These are phyloP conservation scores for Steromphala cineraria DNA, from an alignment of 2,888 invertebrate genomes.

Conservation along the genomic window DNA sequence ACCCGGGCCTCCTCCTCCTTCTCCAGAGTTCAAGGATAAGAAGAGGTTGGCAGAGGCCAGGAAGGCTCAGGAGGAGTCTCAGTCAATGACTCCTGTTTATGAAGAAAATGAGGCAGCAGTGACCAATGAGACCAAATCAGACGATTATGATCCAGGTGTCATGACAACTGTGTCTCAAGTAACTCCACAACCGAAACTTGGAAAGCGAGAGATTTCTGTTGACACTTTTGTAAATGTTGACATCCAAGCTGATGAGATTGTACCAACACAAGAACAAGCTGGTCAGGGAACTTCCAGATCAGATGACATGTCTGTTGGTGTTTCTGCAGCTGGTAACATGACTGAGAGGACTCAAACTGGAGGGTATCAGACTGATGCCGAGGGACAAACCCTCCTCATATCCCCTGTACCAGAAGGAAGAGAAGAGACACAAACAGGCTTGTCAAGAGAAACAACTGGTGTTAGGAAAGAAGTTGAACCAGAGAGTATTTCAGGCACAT, in stretches of 20 bases:
- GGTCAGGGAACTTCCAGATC: constrained; percentile 53
- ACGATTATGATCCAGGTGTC: constrained; percentile 38
- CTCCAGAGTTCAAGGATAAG: constrained; percentile 60
- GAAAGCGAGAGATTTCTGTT: constrained; percentile 41
- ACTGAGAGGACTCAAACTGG: constrained; percentile 13
- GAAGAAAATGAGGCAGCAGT: constrained; percentile 49
- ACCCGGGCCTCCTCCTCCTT: constrained; percentile 69
- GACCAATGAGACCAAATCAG: constrained; percentile 23
- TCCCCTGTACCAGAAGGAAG: not conserved
- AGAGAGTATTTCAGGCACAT: not conserved
- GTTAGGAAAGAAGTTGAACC: not conserved
- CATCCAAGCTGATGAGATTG: constrained; percentile 52
- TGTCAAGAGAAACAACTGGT: not conserved
- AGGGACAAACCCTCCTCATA: not conserved
- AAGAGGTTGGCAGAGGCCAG: not conserved
- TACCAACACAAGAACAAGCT: constrained; percentile 9
- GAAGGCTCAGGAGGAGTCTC: constrained; percentile 33
- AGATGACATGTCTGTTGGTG: constrained; percentile 66
- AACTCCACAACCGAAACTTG: constrained; percentile 34
- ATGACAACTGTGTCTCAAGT: constrained; percentile 50
- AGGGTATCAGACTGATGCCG: not conserved
- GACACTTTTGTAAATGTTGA: constrained; percentile 64
- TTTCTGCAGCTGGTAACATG: constrained; percentile 60
- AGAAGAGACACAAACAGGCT: not conserved
- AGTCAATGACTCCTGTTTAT: constrained; percentile 51